Evolutionary conservation across 1,140 invertebrate species (phyloP).

Genomic region (Drosophila athabasca): DNA sequence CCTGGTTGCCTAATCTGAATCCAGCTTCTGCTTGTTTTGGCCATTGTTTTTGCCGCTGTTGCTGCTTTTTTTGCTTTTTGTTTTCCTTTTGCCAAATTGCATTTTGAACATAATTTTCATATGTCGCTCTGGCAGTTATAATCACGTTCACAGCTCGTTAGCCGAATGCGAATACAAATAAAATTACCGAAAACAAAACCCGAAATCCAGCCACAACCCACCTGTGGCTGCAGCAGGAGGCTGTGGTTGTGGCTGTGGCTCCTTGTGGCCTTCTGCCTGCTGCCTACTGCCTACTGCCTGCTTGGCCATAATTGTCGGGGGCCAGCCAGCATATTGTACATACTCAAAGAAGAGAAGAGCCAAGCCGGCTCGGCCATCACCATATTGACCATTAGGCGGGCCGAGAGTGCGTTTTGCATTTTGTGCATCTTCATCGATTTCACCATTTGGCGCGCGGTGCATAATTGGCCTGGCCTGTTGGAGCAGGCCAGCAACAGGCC

Average conservation of each 20-base stretch:
- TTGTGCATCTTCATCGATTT: slow-evolving; percentile 81
- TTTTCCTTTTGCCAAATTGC: slow-evolving; percentile 61
- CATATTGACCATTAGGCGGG: slow-evolving; percentile 76
- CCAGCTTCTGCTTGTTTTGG: slow-evolving; percentile 49
- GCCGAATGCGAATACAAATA: slow-evolving; percentile 63
- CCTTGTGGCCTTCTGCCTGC: slow-evolving; percentile 10
- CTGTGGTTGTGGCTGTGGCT: background rate
- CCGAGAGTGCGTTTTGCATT: slow-evolving; percentile 77
- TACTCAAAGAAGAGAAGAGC: slow-evolving; percentile 24
- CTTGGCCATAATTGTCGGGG: slow-evolving; percentile 74
- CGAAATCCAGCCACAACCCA: slow-evolving; percentile 56
- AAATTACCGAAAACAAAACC: slow-evolving; percentile 45
- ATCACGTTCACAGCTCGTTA: slow-evolving; percentile 81
- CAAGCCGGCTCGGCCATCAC: slow-evolving; percentile 30
- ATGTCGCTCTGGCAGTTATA: slow-evolving; percentile 77
- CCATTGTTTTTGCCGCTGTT: slow-evolving; percentile 63
- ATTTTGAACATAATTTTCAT: slow-evolving; percentile 80
- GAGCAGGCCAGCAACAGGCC: slow-evolving; percentile 5
- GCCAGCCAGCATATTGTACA: slow-evolving; percentile 69
- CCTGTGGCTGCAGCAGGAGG: slow-evolving; percentile 39
- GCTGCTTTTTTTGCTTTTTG: slow-evolving; percentile 12
- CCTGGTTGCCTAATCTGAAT: slow-evolving; percentile 63
- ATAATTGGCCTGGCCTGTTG: slow-evolving; percentile 66
- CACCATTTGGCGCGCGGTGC: slow-evolving; percentile 76
- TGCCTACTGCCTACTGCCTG: slow-evolving; percentile 51